These are phyloP conservation scores for Tragelaphus scriptus DNA, from an alignment of 2,113 vertebrate genomes.

Conservation along the genomic window DNA sequence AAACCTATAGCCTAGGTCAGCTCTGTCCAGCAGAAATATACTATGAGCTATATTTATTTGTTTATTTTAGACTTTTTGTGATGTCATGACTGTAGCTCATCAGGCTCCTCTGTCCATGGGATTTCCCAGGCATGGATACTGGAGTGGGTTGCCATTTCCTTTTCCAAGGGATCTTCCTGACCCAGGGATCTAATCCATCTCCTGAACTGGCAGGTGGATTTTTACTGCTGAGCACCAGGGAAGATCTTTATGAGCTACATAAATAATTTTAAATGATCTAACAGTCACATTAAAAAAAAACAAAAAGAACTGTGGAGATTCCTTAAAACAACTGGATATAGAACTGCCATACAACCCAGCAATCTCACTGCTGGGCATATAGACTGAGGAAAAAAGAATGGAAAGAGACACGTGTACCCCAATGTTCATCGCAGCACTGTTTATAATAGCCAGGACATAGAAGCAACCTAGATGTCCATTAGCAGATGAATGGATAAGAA, in stretches of 20 bases:
- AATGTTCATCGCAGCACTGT: too few relatives aligned
- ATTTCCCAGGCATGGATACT: neutral
- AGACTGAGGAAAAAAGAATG: too few relatives aligned
- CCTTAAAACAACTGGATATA: too few relatives aligned
- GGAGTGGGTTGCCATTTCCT: neutral
- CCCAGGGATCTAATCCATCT: neutral
- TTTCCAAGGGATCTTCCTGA: neutral
- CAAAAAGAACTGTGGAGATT: too few relatives aligned
- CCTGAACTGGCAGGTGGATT: neutral
- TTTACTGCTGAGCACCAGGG: neutral
- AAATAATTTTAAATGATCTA: neutral
- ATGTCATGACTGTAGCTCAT: neutral
- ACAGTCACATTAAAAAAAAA: neutral
- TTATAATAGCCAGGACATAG: too few relatives aligned
- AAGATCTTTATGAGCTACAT: neutral
- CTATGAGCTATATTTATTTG: neutral
- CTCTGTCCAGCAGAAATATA: neutral
- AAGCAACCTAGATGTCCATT: too few relatives aligned
- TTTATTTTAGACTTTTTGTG: neutral
- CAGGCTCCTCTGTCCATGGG: neutral
- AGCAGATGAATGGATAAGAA: too few relatives aligned
- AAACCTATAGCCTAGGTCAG: neutral
- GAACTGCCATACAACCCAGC: too few relatives aligned
- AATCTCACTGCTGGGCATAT: too few relatives aligned
- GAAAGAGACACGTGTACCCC: too few relatives aligned